phyloP scores from a whole-genome alignment of 2,797 vertebrate species.

The Hirundo rustica region DNA sequence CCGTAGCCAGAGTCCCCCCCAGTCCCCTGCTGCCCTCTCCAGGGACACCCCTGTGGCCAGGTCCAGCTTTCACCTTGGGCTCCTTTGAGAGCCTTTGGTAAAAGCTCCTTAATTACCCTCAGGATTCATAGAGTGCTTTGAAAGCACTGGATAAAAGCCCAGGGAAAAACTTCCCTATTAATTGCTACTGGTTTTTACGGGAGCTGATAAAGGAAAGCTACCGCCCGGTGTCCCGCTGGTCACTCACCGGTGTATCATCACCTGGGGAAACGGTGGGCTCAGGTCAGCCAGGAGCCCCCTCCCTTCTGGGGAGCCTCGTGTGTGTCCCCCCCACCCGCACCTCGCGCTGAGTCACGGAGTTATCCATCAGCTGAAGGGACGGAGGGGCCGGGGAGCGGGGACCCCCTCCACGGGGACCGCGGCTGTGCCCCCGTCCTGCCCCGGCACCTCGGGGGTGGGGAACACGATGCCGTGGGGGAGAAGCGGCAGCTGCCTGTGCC shows the following conservation, averaged over 20 bases:
- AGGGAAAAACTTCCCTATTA: background rate
- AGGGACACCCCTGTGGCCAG: background rate
- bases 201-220: background rate
- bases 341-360: background rate
- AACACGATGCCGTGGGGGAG: background rate
- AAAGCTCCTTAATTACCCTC: background rate
- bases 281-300: background rate
- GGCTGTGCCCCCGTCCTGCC: background rate
- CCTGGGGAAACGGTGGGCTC: background rate
- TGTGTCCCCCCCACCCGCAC: background rate
- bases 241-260: background rate
- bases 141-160: background rate
- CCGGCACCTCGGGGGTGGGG: background rate
- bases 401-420: background rate
- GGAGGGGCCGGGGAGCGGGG: background rate
- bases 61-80: background rate
- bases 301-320: background rate
- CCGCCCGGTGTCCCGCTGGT: background rate
- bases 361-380: background rate
- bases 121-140: background rate
- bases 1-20: background rate
- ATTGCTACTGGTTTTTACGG: background rate
- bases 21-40: fast-evolving
- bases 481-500: background rate
- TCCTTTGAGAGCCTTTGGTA: background rate